Conservation (phyloP, 1,140 invertebrate genomes). For the Hydropsyche tenuis region DNA sequence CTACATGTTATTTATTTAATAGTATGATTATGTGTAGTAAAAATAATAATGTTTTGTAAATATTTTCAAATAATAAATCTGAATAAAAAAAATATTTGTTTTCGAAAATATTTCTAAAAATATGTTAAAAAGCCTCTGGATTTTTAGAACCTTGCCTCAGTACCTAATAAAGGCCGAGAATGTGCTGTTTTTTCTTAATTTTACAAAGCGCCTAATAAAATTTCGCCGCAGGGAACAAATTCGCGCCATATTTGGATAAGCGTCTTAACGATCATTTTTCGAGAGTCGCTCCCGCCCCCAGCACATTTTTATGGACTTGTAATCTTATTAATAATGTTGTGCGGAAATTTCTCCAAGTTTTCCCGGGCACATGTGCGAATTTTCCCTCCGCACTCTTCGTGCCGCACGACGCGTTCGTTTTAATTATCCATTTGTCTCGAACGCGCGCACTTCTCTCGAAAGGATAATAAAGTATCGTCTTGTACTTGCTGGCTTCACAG, state of each 20-base stretch:
- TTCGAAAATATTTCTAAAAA: too few relatives aligned
- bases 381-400: background rate
- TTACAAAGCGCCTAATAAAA: conserved; percentile 14
- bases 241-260: background rate
- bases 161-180: conserved; percentile 13
- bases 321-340: background rate
- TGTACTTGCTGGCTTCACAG: background rate
- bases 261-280: conserved; percentile 6
- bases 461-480: background rate
- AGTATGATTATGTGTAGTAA: too few relatives aligned
- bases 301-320: conserved; percentile 7
- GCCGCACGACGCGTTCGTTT: background rate
- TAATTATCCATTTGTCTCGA: background rate
- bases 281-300: background rate
- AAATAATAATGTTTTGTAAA: too few relatives aligned
- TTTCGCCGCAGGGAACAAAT: background rate
- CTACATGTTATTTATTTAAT: too few relatives aligned
- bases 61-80: too few relatives aligned
- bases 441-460: background rate
- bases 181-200: conserved; percentile 32
- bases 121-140: too few relatives aligned
- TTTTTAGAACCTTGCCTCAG: too few relatives aligned
- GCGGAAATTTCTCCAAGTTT: too few relatives aligned
- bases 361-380: too few relatives aligned
- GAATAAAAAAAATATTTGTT: too few relatives aligned